Percentiles rank a stretch among this genome's conserved stretches.
Evolutionary conservation across 2,797 vertebrate species (phyloP).

Genomic region (Leptoclinus maculatus): DNA sequence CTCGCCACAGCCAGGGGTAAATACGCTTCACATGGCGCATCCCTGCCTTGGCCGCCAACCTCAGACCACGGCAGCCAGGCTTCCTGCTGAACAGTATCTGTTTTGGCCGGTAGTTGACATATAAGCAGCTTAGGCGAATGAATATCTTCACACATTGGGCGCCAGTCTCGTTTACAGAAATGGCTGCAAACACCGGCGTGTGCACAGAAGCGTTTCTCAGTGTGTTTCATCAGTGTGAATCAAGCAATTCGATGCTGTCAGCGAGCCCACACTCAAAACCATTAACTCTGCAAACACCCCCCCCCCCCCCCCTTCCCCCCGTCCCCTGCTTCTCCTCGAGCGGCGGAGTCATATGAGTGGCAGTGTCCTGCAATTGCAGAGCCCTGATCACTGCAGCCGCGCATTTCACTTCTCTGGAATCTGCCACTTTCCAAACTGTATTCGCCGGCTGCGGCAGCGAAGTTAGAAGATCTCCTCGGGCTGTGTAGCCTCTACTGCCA

Average conservation of each 20-base stretch:
- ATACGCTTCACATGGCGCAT: constrained; percentile 51
- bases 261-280: constrained; percentile 43
- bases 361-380: constrained; percentile 42
- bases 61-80: constrained; percentile 45
- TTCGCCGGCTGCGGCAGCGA: constrained; percentile 44
- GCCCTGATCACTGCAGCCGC: constrained; percentile 48
- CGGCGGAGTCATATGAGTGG: constrained; percentile 30
- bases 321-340: constrained; percentile 28
- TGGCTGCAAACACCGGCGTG: constrained; percentile 38
- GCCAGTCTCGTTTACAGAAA: constrained; percentile 54
- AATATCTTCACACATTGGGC: constrained; percentile 57
- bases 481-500: constrained; percentile 53
- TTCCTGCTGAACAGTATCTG: constrained; percentile 54
- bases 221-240: constrained; percentile 56
- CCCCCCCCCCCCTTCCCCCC: background rate
- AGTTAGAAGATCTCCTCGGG: constrained; percentile 58
- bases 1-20: constrained; percentile 43
- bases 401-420: constrained; percentile 41
- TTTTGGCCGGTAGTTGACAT: constrained; percentile 56
- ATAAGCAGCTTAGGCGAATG: constrained; percentile 66
- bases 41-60: constrained; percentile 34
- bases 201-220: constrained; percentile 42
- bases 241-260: constrained; percentile 52
- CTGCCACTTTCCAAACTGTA: constrained; percentile 50
- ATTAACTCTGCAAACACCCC: constrained; percentile 57